A percentile compares a stretch with the other conserved stretches of the same genome.
These are phyloP conservation scores for Ephialtes manifestator DNA, from an alignment of 2,888 invertebrate genomes.

Conservation along the genomic window DNA sequence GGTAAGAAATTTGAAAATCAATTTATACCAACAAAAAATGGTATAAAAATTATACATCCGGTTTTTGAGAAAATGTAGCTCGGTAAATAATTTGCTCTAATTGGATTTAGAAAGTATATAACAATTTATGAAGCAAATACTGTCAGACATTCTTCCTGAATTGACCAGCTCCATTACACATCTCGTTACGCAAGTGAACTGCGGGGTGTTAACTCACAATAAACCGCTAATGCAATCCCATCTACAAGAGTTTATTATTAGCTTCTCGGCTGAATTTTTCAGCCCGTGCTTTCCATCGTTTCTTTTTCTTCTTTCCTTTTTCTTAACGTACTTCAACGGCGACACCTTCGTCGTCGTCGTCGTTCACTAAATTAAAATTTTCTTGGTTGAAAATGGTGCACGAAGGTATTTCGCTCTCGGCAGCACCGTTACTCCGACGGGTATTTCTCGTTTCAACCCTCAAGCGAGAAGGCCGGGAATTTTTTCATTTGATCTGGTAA, in stretches of 20 bases:
- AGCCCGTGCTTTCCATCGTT: conserved; percentile 22
- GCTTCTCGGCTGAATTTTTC: conserved; percentile 41
- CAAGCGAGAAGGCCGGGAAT: conserved; percentile 14
- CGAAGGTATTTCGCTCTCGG: conserved; percentile 28
- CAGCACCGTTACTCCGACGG: not conserved
- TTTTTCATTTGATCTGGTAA: conserved; percentile 58
- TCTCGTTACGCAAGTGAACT: not conserved
- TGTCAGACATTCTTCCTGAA: not conserved
- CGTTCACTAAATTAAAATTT: conserved; percentile 56
- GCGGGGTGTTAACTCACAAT: not conserved
- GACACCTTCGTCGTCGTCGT: conserved; percentile 33
- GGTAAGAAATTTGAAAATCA: no score
- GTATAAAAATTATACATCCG: no score
- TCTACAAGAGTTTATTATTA: conserved; percentile 9
- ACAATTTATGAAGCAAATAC: not conserved
- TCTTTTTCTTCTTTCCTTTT: conserved; percentile 6
- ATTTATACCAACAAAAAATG: no score
- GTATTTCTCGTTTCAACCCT: conserved; percentile 18
- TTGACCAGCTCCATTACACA: not conserved
- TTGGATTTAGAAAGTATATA: no score
- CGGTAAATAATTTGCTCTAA: no score
- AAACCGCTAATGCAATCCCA: not conserved
- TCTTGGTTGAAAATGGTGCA: conserved; percentile 34
- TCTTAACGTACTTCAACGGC: conserved; percentile 17
- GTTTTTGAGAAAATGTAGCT: no score